phyloP scores from a whole-genome alignment of 2,888 invertebrate genomes.

The Euzetes globulus region DNA sequence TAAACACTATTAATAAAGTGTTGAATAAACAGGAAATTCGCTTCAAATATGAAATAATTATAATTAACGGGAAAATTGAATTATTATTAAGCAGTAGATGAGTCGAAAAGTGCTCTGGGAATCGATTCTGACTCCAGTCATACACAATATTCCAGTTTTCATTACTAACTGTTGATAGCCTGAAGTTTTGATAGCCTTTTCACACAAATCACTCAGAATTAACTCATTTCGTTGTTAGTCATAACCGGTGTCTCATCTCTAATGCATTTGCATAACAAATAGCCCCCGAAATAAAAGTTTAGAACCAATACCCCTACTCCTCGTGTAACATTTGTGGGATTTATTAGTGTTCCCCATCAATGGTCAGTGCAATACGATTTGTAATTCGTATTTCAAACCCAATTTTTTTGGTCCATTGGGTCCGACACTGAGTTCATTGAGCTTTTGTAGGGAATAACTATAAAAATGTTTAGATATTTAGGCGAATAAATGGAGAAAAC shows the following conservation, averaged over 20 bases:
- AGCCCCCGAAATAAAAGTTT: background rate
- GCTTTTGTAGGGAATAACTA: background rate
- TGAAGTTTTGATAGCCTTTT: slow-evolving; percentile 8
- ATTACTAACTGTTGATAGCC: background rate
- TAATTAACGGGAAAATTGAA: background rate
- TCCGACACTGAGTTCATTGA: background rate
- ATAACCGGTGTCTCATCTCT: background rate
- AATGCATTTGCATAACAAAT: background rate
- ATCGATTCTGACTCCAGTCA: background rate
- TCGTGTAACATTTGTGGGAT: background rate
- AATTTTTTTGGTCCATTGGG: background rate
- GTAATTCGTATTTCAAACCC: background rate
- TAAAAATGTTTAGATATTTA: background rate
- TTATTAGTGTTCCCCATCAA: background rate
- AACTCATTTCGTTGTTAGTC: background rate
- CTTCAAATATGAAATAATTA: background rate
- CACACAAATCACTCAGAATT: background rate
- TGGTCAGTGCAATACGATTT: background rate
- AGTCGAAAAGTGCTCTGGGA: background rate
- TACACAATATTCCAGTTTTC: background rate
- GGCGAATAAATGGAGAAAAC: background rate
- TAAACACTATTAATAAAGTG: background rate
- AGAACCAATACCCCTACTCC: background rate
- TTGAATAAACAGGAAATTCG: slow-evolving; percentile 16
- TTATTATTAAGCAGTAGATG: background rate